These are phyloP conservation scores for Bellardia pandia DNA, from an alignment of 2,888 invertebrate genomes.

Conservation along the genomic window DNA sequence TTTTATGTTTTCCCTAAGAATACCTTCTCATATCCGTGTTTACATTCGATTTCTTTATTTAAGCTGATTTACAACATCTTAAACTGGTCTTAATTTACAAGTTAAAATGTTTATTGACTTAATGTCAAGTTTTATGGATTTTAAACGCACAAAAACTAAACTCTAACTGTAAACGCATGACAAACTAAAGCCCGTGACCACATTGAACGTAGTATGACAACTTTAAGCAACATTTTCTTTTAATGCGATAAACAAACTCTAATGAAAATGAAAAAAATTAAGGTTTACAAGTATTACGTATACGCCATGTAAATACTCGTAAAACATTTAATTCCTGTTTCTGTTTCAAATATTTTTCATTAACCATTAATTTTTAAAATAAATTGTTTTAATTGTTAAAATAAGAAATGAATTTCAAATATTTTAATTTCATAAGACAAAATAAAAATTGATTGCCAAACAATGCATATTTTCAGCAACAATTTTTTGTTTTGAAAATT, in stretches of 20 bases:
- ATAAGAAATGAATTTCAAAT: neutral
- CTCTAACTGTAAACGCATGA: conserved; percentile 8
- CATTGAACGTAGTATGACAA: neutral
- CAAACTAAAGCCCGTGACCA: conserved; percentile 30
- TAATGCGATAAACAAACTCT: conserved; percentile 16
- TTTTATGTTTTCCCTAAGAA: neutral
- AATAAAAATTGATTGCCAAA: neutral
- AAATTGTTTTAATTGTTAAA: neutral
- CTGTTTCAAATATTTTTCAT: neutral
- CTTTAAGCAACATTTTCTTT: conserved; percentile 34
- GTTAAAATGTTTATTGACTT: conserved; percentile 36
- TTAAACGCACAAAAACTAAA: conserved; percentile 20
- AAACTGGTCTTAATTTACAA: conserved; percentile 51
- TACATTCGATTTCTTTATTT: neutral
- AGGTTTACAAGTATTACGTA: conserved; percentile 35
- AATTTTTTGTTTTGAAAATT: neutral
- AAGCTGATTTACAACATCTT: neutral
- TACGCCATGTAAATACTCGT: neutral
- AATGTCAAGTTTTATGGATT: conserved; percentile 67
- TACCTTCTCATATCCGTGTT: conserved; percentile 7
- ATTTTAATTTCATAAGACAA: neutral
- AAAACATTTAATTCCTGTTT: conserved; percentile 41
- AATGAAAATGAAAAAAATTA: neutral
- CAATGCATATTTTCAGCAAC: neutral
- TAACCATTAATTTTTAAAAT: neutral